These are phyloP conservation scores for Opisthograptis luteolata DNA, from an alignment of 2,888 invertebrate genomes.

Conservation along the genomic window DNA sequence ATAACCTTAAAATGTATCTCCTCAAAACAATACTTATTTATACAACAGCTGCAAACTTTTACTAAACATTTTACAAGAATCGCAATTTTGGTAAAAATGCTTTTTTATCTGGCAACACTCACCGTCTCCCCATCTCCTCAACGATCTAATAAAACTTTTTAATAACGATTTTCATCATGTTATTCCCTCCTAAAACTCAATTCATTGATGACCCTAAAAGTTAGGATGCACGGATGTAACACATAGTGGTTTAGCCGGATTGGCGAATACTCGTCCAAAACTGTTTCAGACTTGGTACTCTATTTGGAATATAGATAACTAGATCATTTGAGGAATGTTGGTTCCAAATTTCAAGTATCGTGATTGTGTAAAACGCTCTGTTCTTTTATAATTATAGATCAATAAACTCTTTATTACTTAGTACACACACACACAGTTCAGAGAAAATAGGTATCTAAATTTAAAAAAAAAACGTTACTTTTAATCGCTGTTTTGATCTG, in stretches of 20 bases:
- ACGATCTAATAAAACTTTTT: constrained; percentile 52
- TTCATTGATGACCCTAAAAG: constrained; percentile 28
- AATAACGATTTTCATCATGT: constrained; percentile 46
- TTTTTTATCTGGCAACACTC: constrained; percentile 34
- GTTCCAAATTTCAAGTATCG: too few relatives aligned
- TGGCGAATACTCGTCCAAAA: neutral
- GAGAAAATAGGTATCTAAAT: too few relatives aligned
- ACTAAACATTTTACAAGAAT: constrained; percentile 25
- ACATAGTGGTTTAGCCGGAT: constrained; percentile 1
- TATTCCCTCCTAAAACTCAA: constrained; percentile 34
- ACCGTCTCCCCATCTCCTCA: constrained; percentile 26
- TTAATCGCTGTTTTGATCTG: too few relatives aligned
- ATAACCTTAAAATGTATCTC: neutral
- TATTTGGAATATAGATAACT: too few relatives aligned
- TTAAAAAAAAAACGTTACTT: too few relatives aligned
- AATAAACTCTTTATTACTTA: too few relatives aligned
- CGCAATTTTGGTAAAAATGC: constrained; percentile 24
- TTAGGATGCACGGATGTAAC: neutral
- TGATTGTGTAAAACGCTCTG: too few relatives aligned
- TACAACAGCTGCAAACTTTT: constrained; percentile 18
- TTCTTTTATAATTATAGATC: too few relatives aligned
- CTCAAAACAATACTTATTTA: constrained; percentile 9
- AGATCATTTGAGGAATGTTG: too few relatives aligned
- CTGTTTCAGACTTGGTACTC: too few relatives aligned
- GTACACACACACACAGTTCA: too few relatives aligned